A percentile compares a stretch with the other conserved stretches of the same genome.
Conservation (phyloP, 1,140 invertebrate genomes). For the Samia ricini region DNA sequence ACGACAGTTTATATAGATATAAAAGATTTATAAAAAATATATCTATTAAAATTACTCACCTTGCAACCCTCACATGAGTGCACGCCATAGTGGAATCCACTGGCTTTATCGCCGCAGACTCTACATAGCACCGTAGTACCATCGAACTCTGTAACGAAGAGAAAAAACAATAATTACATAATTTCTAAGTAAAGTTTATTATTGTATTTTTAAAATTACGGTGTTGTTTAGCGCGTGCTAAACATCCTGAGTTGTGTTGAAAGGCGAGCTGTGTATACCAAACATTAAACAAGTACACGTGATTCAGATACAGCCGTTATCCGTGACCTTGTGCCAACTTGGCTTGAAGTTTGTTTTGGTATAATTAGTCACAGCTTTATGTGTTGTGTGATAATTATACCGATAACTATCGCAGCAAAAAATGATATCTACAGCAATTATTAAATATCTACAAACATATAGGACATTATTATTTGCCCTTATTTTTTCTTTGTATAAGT, state of each 20-base stretch:
- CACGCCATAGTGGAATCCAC: constrained; percentile 99
- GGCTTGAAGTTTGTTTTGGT: not conserved
- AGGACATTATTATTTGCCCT: too few relatives aligned
- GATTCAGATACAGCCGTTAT: constrained; percentile 30
- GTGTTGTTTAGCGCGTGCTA: constrained; percentile 32
- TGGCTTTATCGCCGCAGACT: constrained; percentile 99
- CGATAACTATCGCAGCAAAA: not conserved
- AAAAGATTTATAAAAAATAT: constrained; percentile 3
- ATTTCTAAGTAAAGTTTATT: constrained; percentile 15
- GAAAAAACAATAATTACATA: constrained; percentile 13
- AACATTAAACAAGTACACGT: constrained; percentile 40
- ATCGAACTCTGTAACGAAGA: constrained; percentile 96
- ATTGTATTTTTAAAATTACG: constrained; percentile 30
- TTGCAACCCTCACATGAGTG: constrained; percentile 99
- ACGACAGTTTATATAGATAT: constrained; percentile 1
- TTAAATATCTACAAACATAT: too few relatives aligned
- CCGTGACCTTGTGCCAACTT: constrained; percentile 41
- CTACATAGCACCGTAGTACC: constrained; percentile 97
- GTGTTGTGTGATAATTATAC: constrained; percentile 7
- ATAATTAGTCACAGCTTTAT: not conserved
- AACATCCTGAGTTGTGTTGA: constrained; percentile 47
- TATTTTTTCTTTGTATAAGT: too few relatives aligned
- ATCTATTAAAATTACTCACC: constrained; percentile 79
- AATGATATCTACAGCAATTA: too few relatives aligned
- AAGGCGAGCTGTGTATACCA: constrained; percentile 37